Evolutionary conservation across 2,888 invertebrate species (phyloP).

Genomic region (Julus scanicus): DNA sequence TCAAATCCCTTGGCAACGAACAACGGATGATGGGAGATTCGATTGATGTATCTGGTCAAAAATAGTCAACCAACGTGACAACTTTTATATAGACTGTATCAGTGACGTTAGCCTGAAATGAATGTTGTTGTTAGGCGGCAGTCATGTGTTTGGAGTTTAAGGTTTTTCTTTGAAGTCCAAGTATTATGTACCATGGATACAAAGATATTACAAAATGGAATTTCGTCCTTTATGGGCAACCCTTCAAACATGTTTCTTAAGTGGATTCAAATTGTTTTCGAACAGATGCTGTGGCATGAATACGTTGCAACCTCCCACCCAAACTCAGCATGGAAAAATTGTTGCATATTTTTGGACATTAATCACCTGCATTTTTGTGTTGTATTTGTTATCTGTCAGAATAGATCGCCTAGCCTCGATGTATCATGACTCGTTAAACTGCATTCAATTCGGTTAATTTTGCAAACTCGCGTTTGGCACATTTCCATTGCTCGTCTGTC

Average conservation of each 20-base stretch:
- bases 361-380: background rate
- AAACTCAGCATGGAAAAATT: background rate
- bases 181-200: no score
- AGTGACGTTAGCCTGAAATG: no score
- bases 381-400: background rate
- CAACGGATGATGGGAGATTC: no score
- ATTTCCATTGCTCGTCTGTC: background rate
- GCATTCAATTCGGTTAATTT: conserved; percentile 10
- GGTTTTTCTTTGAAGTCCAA: no score
- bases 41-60: no score
- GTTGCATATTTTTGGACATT: background rate
- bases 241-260: background rate
- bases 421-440: conserved; percentile 8
- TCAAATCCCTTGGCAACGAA: no score
- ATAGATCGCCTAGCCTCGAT: background rate
- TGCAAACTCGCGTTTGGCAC: background rate
- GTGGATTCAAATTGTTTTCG: background rate
- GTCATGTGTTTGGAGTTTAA: no score
- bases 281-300: background rate
- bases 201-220: no score
- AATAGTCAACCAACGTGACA: no score
- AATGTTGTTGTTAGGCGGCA: no score
- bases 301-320: background rate
- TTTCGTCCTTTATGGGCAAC: background rate
- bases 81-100: no score